Evolutionary conservation across 2,113 vertebrate genomes (phyloP), one percentile per base, ranked within the genome.

Genomic region (Dipodomys spectabilis): DNA sequence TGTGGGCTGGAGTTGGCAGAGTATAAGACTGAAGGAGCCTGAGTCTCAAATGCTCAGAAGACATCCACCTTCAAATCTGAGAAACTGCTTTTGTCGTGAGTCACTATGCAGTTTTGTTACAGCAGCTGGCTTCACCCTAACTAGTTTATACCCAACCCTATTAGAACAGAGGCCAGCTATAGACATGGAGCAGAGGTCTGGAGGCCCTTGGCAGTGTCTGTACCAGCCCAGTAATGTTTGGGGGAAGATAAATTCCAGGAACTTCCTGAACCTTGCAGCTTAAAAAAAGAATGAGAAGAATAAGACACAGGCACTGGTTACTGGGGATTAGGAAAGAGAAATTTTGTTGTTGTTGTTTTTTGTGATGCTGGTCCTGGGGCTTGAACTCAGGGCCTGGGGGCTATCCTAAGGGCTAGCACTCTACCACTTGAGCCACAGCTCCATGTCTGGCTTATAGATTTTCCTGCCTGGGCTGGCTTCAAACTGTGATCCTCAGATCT

Each of bases 311-410:
- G 27, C 57, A 12, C 68, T 71, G 30, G 28, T n/a, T 72, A 3
- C 2, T 74, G 2, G 1, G 64, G 0, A 0, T 12, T 5, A 7
- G 2, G 2, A 10, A 23, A 7, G 7, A n/a, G 12, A 13, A 53
- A 53, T 53, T 11, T 53, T 53, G 8, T 53, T 9, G 8, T 53
- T 53, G 8, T 53, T 9, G 39, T 39, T 53, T 9, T 53, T 9
- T 53, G 49, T 53, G 49, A 1, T 53, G 49, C 12, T 53, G 49
- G 12, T 53, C 49, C 9, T 53, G 49, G 49, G 12, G 49, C 49
- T 53, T 53, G 49, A 11, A 53, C 10, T 53, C 49, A 53, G 8
- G 12, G 49, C 49, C 49, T 53, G 49, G 49, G 49, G 49, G 49
- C 49, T 53, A 9, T 53, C 49, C 12, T 11, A 9, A 53, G 12